Evolutionary conservation across 2,113 vertebrate species (phyloP), one percentile per base, ranked within the genome.

Genomic region (Rostratula benghalensis): DNA sequence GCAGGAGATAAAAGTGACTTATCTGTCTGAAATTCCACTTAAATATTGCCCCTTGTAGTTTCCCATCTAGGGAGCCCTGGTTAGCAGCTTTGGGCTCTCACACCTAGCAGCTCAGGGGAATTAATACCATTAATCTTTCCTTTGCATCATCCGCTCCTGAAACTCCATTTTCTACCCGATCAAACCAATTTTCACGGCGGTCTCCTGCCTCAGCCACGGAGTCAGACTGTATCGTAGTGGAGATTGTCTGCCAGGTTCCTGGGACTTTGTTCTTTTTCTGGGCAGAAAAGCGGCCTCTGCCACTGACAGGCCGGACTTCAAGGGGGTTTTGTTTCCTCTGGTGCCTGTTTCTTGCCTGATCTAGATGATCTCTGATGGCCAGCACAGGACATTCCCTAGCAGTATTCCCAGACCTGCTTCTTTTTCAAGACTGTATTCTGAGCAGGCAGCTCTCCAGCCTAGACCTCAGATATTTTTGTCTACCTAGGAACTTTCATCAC

Each of bases 401-500:
- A 17, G 45, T 50, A 63, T 74, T 85, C 30, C 64, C 69, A 78
- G 35, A 54, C 54, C 45, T 50, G 17, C 74, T 67, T 37, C 71
- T 90, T 30, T 63, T 59, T 64, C 56, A 76, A 53, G 57, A 24
- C 53, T 43, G 1, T 28, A 0, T 78, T 84, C 35, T 57, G 46
- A 67, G 51, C 54, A 23, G 68, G 50, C 84, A 89, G 54, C 83
- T 77, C 45, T 70, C 13, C 56, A 88, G 68, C n/a, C 57, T 56
- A 33, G 30, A 85, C 63, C 28, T 83, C 39, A 9, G 82, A 57
- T 85, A 87, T 90, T 96, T 95, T 74, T 80, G 75, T 88, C 87
- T 91, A 91, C 96, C 78, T 95, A 83, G 84, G 78, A 94, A 70
- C 84, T 96, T 74, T 93, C 92, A 74, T 39, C 90, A 64, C 94